A percentile compares a stretch with the other conserved stretches of the same genome.
phyloP scores from a whole-genome alignment of 2,888 invertebrate species.

The Drosophila phalerata region DNA sequence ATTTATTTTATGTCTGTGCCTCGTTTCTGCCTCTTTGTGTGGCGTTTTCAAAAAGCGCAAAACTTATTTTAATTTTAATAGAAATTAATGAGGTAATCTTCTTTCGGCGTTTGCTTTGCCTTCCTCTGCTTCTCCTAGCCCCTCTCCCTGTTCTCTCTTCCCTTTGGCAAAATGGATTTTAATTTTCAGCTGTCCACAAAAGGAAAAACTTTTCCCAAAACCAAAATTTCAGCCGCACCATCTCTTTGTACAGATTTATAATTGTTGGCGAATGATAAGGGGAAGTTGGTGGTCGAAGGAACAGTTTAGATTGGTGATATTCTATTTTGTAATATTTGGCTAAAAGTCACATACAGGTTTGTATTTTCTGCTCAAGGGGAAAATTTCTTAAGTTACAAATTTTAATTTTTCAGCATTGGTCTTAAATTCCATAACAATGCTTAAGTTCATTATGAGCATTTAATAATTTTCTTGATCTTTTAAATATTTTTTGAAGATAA shows the following conservation, averaged over 20 bases:
- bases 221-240: slow-evolving; percentile 26
- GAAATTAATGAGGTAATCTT: slow-evolving; percentile 76
- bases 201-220: slow-evolving; percentile 43
- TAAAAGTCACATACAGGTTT: slow-evolving; percentile 16
- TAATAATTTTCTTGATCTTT: no score
- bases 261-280: slow-evolving; percentile 40
- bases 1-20: slow-evolving; percentile 65
- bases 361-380: neutral
- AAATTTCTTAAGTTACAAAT: no score
- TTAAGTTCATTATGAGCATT: no score
- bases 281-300: neutral
- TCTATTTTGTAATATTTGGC: slow-evolving; percentile 6
- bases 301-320: neutral
- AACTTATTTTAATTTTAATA: slow-evolving; percentile 76
- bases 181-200: slow-evolving; percentile 48
- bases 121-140: neutral
- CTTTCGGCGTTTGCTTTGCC: slow-evolving; percentile 47
- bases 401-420: no score
- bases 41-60: slow-evolving; percentile 58
- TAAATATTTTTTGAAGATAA: neutral
- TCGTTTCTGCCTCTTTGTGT: slow-evolving; percentile 50
- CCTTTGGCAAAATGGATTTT: slow-evolving; percentile 65
- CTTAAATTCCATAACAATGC: no score
- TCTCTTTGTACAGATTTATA: slow-evolving; percentile 57
- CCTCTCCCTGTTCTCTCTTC: neutral